A percentile compares a stretch with the other conserved stretches of the same genome.
These are phyloP conservation scores for Ophion costatus DNA, from an alignment of 2,888 invertebrate genomes.

Conservation along the genomic window DNA sequence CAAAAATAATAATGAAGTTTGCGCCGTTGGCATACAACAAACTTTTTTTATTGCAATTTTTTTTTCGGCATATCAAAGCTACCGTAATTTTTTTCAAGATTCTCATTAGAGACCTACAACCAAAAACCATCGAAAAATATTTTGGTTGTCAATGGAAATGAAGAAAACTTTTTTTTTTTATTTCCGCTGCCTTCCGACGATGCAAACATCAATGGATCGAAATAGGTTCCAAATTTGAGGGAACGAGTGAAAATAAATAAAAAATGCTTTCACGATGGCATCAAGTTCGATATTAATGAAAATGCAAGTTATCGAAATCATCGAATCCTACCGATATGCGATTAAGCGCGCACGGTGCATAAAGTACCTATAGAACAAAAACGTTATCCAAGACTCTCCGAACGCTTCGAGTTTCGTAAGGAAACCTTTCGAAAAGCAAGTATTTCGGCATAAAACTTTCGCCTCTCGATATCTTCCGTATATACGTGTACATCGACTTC, in stretches of 20 bases:
- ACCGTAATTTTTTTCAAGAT: too few relatives aligned
- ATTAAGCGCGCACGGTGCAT: constrained; percentile 30
- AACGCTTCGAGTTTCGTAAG: constrained; percentile 58
- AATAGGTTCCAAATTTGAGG: not conserved
- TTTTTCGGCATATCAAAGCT: not conserved
- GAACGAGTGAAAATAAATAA: not conserved
- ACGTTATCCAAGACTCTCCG: constrained; percentile 38
- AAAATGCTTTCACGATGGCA: not conserved
- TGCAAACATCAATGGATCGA: not conserved
- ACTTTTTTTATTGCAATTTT: not conserved
- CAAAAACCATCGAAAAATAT: too few relatives aligned
- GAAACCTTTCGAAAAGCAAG: constrained; percentile 64
- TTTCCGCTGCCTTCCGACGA: not conserved
- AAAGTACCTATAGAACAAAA: constrained; percentile 33
- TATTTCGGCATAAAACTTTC: constrained; percentile 67
- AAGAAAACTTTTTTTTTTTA: too few relatives aligned
- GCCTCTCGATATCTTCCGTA: constrained; percentile 64
- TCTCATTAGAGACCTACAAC: too few relatives aligned
- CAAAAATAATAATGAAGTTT: not conserved
- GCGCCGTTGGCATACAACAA: not conserved
- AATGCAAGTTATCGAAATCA: constrained; percentile 20
- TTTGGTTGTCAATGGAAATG: not conserved
- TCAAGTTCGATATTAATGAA: constrained; percentile 31
- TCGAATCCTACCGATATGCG: constrained; percentile 13
- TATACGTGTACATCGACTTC: constrained; percentile 52